Evolutionary conservation across 2,888 invertebrate species (phyloP).

Genomic region (Loripinus fragilis): DNA sequence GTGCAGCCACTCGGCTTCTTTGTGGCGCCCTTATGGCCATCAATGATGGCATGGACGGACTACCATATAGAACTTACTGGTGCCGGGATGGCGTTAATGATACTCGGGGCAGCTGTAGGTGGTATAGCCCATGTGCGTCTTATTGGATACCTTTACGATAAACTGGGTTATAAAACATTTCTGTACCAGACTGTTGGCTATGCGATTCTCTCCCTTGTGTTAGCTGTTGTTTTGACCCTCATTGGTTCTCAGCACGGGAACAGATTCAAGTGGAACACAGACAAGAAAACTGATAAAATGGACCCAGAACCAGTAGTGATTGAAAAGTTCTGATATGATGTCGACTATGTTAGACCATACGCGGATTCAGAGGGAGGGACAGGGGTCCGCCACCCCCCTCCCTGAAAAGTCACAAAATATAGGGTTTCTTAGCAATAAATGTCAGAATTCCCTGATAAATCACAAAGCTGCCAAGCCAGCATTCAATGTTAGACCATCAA

Average conservation of each 20-base stretch:
- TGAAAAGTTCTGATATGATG: too few relatives aligned
- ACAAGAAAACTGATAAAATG: not conserved
- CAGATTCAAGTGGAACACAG: conserved; percentile 37
- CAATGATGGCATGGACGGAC: conserved; percentile 71
- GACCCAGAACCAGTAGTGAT: too few relatives aligned
- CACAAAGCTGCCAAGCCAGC: too few relatives aligned
- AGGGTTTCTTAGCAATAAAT: too few relatives aligned
- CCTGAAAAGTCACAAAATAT: too few relatives aligned
- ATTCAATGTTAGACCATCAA: too few relatives aligned
- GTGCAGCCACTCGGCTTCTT: conserved; percentile 63
- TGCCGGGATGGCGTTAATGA: conserved; percentile 60
- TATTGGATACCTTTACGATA: conserved; percentile 67
- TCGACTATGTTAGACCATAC: too few relatives aligned
- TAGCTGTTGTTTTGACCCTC: conserved; percentile 50
- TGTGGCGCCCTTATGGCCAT: conserved; percentile 66
- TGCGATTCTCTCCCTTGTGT: conserved; percentile 37
- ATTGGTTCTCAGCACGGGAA: conserved; percentile 55
- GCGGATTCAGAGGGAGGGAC: too few relatives aligned
- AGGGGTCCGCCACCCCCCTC: too few relatives aligned
- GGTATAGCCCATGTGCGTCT: conserved; percentile 65
- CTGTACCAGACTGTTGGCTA: conserved; percentile 65
- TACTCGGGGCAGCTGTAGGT: conserved; percentile 65
- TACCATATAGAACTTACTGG: conserved; percentile 68
- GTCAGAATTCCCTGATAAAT: too few relatives aligned
- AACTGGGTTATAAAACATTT: conserved; percentile 60